Evolutionary conservation across 2,113 vertebrate genomes (phyloP).

Genomic region (Menura novaehollandiae): DNA sequence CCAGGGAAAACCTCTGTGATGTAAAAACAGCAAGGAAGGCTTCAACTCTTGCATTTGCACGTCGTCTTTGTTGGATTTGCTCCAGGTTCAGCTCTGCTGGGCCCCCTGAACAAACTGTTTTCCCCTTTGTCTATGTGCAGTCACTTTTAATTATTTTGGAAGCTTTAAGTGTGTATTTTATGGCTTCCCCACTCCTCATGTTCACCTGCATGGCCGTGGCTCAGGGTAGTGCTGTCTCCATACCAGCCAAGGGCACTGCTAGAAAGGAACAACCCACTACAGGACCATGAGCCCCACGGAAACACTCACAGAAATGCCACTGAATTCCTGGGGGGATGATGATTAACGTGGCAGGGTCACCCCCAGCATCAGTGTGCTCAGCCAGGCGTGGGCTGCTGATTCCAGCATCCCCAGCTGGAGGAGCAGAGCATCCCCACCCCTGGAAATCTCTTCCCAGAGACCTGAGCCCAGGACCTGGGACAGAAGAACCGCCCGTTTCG

Average conservation of each 20-base stretch:
- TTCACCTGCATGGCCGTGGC: not conserved
- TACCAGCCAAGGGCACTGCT: not conserved
- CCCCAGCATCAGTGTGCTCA: not conserved
- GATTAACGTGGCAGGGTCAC: fast-evolving
- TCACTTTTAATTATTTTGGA: not conserved
- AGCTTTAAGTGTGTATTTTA: not conserved
- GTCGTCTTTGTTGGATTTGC: not conserved
- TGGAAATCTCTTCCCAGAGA: not conserved
- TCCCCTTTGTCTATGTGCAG: not conserved
- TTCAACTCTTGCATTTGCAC: fast-evolving
- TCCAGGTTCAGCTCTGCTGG: not conserved
- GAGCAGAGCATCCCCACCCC: not conserved
- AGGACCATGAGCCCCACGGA: not conserved
- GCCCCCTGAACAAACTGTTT: fast-evolving
- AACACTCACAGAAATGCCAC: not conserved
- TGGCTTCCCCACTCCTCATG: not conserved
- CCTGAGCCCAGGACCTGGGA: not conserved
- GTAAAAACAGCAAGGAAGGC: not conserved
- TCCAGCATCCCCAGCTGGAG: fast-evolving
- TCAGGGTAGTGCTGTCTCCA: not conserved
- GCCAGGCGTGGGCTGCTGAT: fast-evolving
- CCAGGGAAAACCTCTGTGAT: not conserved
- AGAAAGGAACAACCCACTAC: not conserved
- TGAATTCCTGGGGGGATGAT: too few species aligned
- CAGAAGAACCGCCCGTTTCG: fast-evolving